Evolutionary conservation across 2,113 vertebrate genomes (phyloP).

Genomic region (Etheostoma cragini): DNA sequence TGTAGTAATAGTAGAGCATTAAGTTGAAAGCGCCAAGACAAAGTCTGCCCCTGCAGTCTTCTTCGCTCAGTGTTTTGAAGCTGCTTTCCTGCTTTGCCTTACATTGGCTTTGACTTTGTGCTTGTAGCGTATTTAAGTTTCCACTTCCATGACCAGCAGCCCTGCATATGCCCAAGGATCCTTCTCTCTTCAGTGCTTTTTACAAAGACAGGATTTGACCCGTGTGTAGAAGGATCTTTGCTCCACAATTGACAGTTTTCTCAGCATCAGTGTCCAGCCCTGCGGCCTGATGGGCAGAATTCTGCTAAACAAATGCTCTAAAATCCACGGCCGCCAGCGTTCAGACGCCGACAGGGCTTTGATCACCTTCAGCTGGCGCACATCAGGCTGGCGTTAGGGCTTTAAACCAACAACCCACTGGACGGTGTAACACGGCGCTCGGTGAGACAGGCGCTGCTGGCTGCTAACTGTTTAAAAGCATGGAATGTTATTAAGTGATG

Average conservation of each 20-base stretch:
- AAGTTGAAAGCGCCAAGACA: not conserved
- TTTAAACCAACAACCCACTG: slow-evolving; percentile 91
- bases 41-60: slow-evolving; percentile 21
- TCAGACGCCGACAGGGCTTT: slow-evolving; percentile 90
- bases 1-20: slow-evolving; percentile 5
- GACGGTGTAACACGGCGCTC: slow-evolving; percentile 62
- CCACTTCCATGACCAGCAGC: slow-evolving; percentile 76
- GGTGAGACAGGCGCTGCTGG: slow-evolving; percentile 81
- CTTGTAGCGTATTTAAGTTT: slow-evolving; percentile 77
- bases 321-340: slow-evolving; percentile 87
- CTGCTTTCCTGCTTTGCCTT: slow-evolving; percentile 48
- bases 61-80: slow-evolving; percentile 48
- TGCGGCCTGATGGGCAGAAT: slow-evolving; percentile 83
- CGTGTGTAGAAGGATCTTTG: slow-evolving; percentile 81
- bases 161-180: slow-evolving; percentile 70
- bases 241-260: slow-evolving; percentile 89
- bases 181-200: slow-evolving; percentile 68
- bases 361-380: slow-evolving; percentile 94
- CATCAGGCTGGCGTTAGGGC: slow-evolving; percentile 97
- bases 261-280: slow-evolving; percentile 91
- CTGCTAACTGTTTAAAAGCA: slow-evolving; percentile 92
- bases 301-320: slow-evolving; percentile 88
- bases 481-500: slow-evolving; percentile 95
- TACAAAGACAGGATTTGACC: slow-evolving; percentile 80
- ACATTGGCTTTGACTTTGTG: slow-evolving; percentile 72